A percentile compares a stretch with the other conserved stretches of the same genome.
Evolutionary conservation across 2,113 vertebrate genomes (phyloP).

Genomic region (Bos indicus): DNA sequence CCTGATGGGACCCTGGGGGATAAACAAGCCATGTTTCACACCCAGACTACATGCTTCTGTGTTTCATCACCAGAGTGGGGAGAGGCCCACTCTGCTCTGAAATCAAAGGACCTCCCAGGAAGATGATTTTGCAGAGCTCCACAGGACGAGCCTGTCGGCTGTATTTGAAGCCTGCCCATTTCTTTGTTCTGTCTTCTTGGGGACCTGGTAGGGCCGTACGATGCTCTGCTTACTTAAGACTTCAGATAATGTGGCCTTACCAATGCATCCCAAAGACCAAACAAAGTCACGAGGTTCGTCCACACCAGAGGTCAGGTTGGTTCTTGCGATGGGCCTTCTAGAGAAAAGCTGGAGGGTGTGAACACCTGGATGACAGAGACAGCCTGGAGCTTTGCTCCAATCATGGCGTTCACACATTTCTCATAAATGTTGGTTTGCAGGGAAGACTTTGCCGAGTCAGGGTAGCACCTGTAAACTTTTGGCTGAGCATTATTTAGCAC

Average conservation of each 20-base stretch:
- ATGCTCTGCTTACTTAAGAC: not conserved
- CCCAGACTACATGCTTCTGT: not conserved
- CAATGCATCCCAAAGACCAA: not conserved
- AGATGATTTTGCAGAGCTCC: not conserved
- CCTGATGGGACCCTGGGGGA: not conserved
- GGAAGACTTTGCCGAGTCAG: not conserved
- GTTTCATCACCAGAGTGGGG: not conserved
- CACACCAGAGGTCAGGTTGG: not conserved
- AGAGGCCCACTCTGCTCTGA: not conserved
- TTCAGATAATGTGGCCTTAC: not conserved
- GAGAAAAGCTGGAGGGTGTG: not conserved
- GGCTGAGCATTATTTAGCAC: not conserved
- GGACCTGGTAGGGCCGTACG: accelerated
- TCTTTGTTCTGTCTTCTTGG: not conserved
- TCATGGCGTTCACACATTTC: accelerated
- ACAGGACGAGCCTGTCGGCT: accelerated
- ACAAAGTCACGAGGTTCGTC: not conserved
- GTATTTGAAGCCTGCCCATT: not conserved
- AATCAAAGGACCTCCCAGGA: not conserved
- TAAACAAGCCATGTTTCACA: not conserved
- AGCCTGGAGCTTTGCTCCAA: accelerated
- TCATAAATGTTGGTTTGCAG: not conserved
- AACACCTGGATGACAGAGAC: not conserved
- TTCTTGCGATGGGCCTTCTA: not conserved
- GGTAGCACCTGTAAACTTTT: not conserved